These are phyloP conservation scores for Eunapius fragilis DNA, from an alignment of 37 sponge, comb jelly and placozoan genomes.

Conservation along the genomic window DNA sequence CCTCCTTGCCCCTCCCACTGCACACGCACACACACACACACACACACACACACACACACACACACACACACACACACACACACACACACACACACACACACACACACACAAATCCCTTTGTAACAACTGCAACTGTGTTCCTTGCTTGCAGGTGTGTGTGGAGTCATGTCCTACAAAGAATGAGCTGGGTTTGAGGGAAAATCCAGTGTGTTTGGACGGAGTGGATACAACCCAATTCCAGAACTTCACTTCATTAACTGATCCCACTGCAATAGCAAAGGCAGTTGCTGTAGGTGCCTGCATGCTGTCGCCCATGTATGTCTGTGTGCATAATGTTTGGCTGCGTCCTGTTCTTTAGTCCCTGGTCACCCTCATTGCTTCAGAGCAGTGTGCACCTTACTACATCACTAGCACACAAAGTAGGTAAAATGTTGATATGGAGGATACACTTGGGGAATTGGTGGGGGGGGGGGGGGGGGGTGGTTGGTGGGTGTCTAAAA, in stretches of 20 bases:
- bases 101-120: not conserved
- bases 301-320: not conserved
- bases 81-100: too few species aligned
- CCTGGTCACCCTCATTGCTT: slow-evolving; percentile 46
- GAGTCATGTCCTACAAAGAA: slow-evolving; percentile 70
- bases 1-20: not conserved
- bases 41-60: too few species aligned
- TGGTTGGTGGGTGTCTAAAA: too few species aligned
- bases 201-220: slow-evolving; percentile 80
- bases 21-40: too few species aligned
- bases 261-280: not conserved
- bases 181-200: slow-evolving; percentile 68
- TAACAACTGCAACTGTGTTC: not conserved
- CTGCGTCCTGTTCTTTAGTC: not conserved
- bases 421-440: slow-evolving; percentile 24
- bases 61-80: too few species aligned
- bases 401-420: slow-evolving; percentile 74
- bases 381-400: slow-evolving; percentile 89
- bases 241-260: not conserved
- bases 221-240: slow-evolving; percentile 51
- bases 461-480: too few species aligned
- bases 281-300: not conserved
- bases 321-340: not conserved
- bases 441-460: too few species aligned
- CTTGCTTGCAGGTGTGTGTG: slow-evolving; percentile 87